phyloP scores from a whole-genome alignment of 2,888 invertebrate genomes.

The Tryphoninae sp. region DNA sequence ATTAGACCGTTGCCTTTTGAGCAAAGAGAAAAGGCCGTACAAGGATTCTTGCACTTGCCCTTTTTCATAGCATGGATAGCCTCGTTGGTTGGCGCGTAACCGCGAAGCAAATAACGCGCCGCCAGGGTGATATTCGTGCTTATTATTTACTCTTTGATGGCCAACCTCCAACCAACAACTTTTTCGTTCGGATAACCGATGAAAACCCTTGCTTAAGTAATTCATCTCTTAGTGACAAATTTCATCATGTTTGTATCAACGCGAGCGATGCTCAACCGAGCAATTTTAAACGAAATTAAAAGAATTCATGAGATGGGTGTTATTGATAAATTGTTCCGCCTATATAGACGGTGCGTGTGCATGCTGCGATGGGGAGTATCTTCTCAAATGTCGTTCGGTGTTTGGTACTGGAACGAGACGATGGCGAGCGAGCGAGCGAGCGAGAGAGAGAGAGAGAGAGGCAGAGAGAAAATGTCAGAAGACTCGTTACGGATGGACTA shows the following conservation, averaged over 20 bases:
- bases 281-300: slow-evolving; percentile 17
- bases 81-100: slow-evolving; percentile 41
- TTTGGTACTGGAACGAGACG: slow-evolving; percentile 22
- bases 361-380: slow-evolving; percentile 29
- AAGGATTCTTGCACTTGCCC: slow-evolving; percentile 65
- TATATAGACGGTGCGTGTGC: slow-evolving; percentile 44
- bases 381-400: slow-evolving; percentile 45
- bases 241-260: no score
- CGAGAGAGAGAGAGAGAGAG: neutral
- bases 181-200: no score
- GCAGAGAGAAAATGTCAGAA: neutral
- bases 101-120: slow-evolving; percentile 18
- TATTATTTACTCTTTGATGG: slow-evolving; percentile 1
- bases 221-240: no score
- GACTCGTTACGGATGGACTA: neutral
- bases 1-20: slow-evolving; percentile 63
- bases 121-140: slow-evolving; percentile 14
- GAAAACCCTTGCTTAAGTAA: no score
- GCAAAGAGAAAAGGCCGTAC: slow-evolving; percentile 65
- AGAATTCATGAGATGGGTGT: slow-evolving; percentile 55
- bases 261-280: slow-evolving; percentile 28
- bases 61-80: slow-evolving; percentile 53
- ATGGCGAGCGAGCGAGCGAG: neutral
- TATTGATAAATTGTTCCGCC: slow-evolving; percentile 64
- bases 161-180: neutral